Evolutionary conservation across 2,797 vertebrate species (phyloP), one percentile per base, ranked within the genome.

Genomic region (Eremophila alpestris): DNA sequence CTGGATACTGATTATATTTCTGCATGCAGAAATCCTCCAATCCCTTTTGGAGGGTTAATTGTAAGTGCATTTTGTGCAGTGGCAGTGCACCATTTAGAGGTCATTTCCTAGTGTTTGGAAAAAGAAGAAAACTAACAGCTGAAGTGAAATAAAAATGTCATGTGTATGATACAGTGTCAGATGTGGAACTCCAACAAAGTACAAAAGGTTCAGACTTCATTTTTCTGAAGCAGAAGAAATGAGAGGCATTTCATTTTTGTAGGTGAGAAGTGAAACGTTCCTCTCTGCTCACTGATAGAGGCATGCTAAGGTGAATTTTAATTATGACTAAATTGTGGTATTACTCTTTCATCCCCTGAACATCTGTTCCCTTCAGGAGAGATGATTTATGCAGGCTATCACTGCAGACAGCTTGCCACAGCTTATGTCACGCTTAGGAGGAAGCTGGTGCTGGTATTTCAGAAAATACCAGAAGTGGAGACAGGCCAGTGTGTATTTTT

Each of bases 301-400:
- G 97, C 97, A 96, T 96, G 98, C 98, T 98, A 98, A 98, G 97
- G 98, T 98, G 98, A 98, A 98, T 98, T 98, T 98, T 98, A 98
- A 99, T 99, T 98, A 98, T 98, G 97, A 98, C 98, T 99, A 98
- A 99, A 98, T 98, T 98, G 98, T 98, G 98, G 97, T 98, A 98
- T 98, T 98, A 98, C 97, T 98, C 98, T 98, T 98, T 98, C 98
- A 98, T 98, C 98, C 97, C 97, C 98, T 95, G 96, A 98, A 98
- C 98, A 98, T 98, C 98, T 99, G 98, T 98, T 99, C 98, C 98
- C 98, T 98, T 98, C 98, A 98, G 98, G 97, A 98, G 97, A 92
- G 95, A 98, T 99, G 98, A 99, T 99, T 98, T 98, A 99, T 99
- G 98, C 97, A 97, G 98, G 98, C 98, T 98, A 98, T 98, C 98